These are phyloP conservation scores for Arnoldichthys spilopterus DNA, from an alignment of 2,797 vertebrate genomes.

Conservation along the genomic window DNA sequence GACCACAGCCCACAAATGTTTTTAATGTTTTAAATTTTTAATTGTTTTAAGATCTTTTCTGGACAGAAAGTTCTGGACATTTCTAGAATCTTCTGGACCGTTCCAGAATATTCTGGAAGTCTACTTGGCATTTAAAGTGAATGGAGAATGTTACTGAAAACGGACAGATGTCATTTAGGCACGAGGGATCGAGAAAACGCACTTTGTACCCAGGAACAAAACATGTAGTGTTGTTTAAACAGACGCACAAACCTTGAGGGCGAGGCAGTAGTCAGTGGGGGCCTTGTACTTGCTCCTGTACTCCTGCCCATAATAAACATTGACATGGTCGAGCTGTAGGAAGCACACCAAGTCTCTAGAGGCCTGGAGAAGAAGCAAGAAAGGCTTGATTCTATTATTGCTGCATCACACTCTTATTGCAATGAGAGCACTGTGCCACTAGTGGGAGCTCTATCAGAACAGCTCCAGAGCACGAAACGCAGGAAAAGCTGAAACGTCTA, in stretches of 20 bases:
- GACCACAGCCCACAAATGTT: too few relatives aligned
- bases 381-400: conserved; percentile 2
- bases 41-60: too few relatives aligned
- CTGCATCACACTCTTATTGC: conserved; percentile 1
- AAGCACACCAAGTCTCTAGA: conserved; percentile 89
- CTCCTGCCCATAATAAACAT: conserved; percentile 92
- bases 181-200: too few relatives aligned
- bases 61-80: too few relatives aligned
- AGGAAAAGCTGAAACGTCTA: not conserved
- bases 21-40: too few relatives aligned
- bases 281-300: conserved; percentile 98
- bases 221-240: too few relatives aligned
- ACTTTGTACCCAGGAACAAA: too few relatives aligned
- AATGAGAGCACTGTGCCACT: not conserved
- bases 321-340: conserved; percentile 89
- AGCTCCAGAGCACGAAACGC: not conserved
- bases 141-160: too few relatives aligned
- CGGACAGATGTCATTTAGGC: too few relatives aligned
- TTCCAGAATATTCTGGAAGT: too few relatives aligned
- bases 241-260: conserved; percentile 84
- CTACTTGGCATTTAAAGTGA: too few relatives aligned
- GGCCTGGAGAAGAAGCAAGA: conserved; percentile 70
- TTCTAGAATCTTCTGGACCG: too few relatives aligned
- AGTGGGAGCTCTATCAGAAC: not conserved
- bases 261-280: conserved; percentile 95